phyloP scores from a whole-genome alignment of 2,797 vertebrate species.

The Pipistrellus nathusii region DNA sequence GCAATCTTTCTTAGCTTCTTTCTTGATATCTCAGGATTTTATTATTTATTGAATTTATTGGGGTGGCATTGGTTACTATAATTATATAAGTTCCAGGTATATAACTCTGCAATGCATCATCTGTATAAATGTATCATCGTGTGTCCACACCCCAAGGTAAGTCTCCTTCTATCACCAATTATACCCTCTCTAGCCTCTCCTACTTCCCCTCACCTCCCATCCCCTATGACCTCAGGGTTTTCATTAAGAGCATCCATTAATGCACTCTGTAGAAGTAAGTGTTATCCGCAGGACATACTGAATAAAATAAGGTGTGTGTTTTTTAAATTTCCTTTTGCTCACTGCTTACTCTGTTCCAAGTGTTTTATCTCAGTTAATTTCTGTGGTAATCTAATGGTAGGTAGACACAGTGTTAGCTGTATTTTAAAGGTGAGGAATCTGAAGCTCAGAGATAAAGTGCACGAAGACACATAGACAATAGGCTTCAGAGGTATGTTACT shows the following conservation, averaged over 20 bases:
- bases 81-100: not conserved
- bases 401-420: not conserved
- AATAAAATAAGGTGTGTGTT: conserved; percentile 23
- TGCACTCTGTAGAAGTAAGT: not conserved
- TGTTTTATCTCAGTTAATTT: conserved; percentile 36
- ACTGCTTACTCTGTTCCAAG: not conserved
- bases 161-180: not conserved
- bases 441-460: not conserved
- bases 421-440: conserved; percentile 15
- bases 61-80: not conserved
- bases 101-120: not conserved
- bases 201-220: not conserved
- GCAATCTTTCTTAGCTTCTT: not conserved
- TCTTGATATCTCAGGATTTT: not conserved
- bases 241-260: not conserved
- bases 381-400: not conserved
- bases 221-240: not conserved
- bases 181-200: not conserved
- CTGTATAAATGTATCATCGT: not conserved
- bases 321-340: not conserved
- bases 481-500: not conserved
- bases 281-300: not conserved
- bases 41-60: not conserved
- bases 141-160: not conserved
- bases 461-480: not conserved